Conservation (phyloP, 2,888 invertebrate species). For the Malthinus flaveolus region DNA sequence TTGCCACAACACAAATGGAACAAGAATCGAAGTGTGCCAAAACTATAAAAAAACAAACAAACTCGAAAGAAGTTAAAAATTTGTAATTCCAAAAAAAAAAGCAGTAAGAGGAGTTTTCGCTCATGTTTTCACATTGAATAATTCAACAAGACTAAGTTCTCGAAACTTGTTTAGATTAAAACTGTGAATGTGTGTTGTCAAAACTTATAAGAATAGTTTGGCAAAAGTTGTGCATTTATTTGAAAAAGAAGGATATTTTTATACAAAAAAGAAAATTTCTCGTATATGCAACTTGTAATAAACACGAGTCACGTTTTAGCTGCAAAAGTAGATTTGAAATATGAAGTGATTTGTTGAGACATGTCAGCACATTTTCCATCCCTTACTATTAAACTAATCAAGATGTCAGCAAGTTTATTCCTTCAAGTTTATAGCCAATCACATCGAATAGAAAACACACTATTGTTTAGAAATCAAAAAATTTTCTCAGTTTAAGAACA, state of each 20-base stretch:
- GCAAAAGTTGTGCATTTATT: conserved; percentile 18
- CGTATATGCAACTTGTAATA: conserved; percentile 25
- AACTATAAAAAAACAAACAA: too few relatives aligned
- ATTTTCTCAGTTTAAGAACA: too few relatives aligned
- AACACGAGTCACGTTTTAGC: conserved; percentile 30
- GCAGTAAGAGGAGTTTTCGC: too few relatives aligned
- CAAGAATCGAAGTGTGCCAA: too few relatives aligned
- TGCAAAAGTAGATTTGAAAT: conserved; percentile 28
- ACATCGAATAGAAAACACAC: too few relatives aligned
- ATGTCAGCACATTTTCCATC: conserved; percentile 37
- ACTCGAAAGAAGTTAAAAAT: too few relatives aligned
- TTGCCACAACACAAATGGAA: too few relatives aligned
- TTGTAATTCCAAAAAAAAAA: too few relatives aligned
- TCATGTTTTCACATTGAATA: too few relatives aligned
- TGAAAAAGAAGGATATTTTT: conserved; percentile 5
- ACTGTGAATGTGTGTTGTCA: conserved; percentile 16
- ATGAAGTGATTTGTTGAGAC: conserved; percentile 29
- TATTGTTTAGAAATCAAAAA: too few relatives aligned
- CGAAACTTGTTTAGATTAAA: conserved; percentile 17
- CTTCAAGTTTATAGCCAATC: too few relatives aligned
- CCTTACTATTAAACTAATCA: conserved; percentile 41
- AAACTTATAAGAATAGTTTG: conserved; percentile 16
- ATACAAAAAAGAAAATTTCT: conserved; percentile 15
- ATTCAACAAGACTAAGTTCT: too few relatives aligned
- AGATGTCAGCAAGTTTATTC: conserved; percentile 38